These are phyloP conservation scores for Drymodes brunneopygia DNA, from an alignment of 2,113 vertebrate species.

Conservation along the genomic window DNA sequence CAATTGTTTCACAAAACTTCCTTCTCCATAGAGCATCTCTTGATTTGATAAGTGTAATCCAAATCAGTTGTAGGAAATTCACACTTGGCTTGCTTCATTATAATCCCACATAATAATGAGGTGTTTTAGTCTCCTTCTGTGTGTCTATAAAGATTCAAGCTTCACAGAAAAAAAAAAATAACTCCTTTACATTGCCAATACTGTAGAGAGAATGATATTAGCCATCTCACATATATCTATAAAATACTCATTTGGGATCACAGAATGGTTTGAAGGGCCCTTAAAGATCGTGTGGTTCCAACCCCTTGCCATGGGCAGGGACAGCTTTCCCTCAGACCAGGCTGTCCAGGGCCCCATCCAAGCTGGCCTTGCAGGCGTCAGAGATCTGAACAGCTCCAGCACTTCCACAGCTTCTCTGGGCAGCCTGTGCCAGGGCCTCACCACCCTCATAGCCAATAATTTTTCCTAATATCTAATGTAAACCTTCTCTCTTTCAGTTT, in stretches of 20 bases:
- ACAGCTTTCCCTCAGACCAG: not conserved
- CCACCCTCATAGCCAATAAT: fast-evolving
- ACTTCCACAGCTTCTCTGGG: not conserved
- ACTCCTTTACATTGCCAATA: not conserved
- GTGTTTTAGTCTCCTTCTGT: not conserved
- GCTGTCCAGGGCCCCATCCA: not conserved
- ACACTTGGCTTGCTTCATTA: not conserved
- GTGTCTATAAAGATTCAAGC: not conserved
- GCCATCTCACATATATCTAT: not conserved
- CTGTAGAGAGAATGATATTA: not conserved
- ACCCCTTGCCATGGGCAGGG: not conserved
- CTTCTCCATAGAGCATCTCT: not conserved
- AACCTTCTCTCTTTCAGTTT: not conserved
- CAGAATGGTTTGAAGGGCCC: not conserved
- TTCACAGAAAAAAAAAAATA: not conserved
- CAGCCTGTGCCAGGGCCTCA: too few species aligned
- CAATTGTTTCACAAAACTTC: not conserved
- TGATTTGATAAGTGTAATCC: not conserved
- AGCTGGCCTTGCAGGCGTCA: not conserved
- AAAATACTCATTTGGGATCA: not conserved
- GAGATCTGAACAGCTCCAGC: not conserved
- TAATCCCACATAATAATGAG: not conserved
- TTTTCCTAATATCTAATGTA: not conserved
- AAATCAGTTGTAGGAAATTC: not conserved
- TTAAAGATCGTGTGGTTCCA: not conserved